Percentiles rank a stretch among this genome's conserved stretches.
phyloP scores from a whole-genome alignment of 2,113 vertebrate genomes.

The Trichomycterus rosablanca region DNA sequence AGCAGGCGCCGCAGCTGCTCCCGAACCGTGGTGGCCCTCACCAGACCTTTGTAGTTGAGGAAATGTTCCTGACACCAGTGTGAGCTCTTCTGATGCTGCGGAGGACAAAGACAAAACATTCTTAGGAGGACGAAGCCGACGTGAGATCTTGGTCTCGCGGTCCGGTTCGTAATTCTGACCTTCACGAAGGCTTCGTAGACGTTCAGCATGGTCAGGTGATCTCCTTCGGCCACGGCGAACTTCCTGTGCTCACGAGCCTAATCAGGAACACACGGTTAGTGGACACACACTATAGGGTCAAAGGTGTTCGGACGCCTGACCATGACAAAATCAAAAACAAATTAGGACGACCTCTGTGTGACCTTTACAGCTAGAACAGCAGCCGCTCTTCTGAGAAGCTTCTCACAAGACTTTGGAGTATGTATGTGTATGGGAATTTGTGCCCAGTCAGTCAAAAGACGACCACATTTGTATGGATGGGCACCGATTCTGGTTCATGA shows the following conservation, averaged over 20 bases:
- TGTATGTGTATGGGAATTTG: too few species aligned
- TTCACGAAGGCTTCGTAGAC: conserved; percentile 96
- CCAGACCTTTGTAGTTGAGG: conserved; percentile 94
- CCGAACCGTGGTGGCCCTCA: conserved; percentile 83
- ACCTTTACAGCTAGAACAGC: too few species aligned
- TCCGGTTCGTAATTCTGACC: conserved; percentile 62
- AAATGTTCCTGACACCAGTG: conserved; percentile 98
- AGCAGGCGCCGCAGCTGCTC: conserved; percentile 94
- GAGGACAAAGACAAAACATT: neutral
- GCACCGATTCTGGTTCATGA: too few species aligned
- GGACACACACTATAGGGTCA: neutral
- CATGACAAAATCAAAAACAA: too few species aligned
- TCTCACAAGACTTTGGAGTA: too few species aligned
- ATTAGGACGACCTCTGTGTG: too few species aligned
- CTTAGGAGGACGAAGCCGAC: neutral
- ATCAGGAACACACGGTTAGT: conserved; percentile 21
- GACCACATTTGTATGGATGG: too few species aligned
- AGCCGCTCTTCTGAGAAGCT: too few species aligned
- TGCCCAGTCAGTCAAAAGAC: too few species aligned
- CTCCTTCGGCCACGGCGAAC: conserved; percentile 96
- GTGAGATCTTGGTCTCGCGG: neutral
- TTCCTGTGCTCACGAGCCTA: conserved; percentile 89
- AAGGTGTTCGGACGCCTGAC: too few species aligned
- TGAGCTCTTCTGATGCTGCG: conserved; percentile 90
- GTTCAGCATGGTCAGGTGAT: conserved; percentile 97